Conservation (phyloP, 2,797 vertebrate species). For the Kryptolebias ocellatus region DNA sequence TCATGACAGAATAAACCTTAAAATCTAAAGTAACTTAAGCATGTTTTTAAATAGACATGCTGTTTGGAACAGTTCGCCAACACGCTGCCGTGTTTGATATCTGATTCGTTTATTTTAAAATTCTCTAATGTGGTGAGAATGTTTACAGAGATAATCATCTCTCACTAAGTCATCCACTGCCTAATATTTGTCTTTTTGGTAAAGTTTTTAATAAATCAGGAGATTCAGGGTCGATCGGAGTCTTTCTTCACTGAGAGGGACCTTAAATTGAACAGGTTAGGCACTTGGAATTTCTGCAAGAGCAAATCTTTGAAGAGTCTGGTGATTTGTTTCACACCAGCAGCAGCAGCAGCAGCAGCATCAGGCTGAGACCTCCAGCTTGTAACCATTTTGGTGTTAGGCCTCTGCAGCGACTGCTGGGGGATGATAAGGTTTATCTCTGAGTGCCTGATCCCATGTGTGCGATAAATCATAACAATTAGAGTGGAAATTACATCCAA, state of each 20-base stretch:
- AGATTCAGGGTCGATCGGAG: neutral
- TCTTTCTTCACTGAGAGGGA: too few species aligned
- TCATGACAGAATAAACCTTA: neutral
- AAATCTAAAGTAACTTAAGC: neutral
- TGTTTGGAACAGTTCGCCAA: too few species aligned
- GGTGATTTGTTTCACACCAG: constrained; percentile 9
- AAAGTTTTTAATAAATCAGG: neutral
- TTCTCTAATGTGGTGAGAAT: too few species aligned
- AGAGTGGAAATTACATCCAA: constrained; percentile 46
- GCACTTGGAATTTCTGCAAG: neutral
- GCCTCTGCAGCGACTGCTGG: constrained; percentile 60
- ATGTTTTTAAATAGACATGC: neutral
- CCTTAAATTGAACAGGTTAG: neutral
- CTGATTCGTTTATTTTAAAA: too few species aligned
- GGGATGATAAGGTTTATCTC: constrained; percentile 79
- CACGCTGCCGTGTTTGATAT: too few species aligned
- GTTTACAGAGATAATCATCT: too few species aligned
- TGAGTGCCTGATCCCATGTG: constrained; percentile 48
- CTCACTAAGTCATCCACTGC: too few species aligned
- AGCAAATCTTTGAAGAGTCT: neutral
- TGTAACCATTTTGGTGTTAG: constrained; percentile 55
- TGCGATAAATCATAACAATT: constrained; percentile 33
- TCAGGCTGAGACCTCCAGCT: constrained; percentile 43
- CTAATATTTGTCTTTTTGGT: too few species aligned
- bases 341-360: constrained; percentile 42